Evolutionary conservation across 2,888 invertebrate genomes (phyloP).

Genomic region (Philaethria dido): DNA sequence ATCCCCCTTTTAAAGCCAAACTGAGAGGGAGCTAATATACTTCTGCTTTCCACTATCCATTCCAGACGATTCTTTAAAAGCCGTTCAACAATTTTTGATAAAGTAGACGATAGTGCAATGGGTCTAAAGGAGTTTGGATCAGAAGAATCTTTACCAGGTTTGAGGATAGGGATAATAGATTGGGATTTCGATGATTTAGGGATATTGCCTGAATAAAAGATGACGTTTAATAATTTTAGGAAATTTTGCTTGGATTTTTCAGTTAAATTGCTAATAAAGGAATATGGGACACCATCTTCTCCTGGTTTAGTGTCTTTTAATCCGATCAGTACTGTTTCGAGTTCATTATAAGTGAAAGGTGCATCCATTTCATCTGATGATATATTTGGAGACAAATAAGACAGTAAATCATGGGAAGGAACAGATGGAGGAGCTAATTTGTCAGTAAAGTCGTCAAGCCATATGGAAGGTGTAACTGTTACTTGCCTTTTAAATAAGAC

Average conservation of each 20-base stretch:
- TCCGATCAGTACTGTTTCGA: not conserved
- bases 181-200: not conserved
- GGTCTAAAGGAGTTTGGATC: not conserved
- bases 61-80: constrained; percentile 1
- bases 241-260: not conserved
- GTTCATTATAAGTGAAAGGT: not conserved
- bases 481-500: too few species aligned
- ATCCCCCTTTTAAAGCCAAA: too few species aligned
- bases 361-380: not conserved
- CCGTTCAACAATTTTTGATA: not conserved
- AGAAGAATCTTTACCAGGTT: constrained; percentile 4
- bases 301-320: not conserved
- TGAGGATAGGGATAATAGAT: not conserved
- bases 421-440: not conserved
- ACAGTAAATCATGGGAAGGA: not conserved
- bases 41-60: constrained; percentile 6
- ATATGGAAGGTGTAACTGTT: too few species aligned
- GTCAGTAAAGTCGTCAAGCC: not conserved
- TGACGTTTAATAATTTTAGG: not conserved
- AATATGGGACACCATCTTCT: not conserved
- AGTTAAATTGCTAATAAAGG: not conserved
- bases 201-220: not conserved
- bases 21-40: not conserved
- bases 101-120: not conserved
- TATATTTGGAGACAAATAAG: not conserved